Evolutionary conservation across 2,888 invertebrate genomes (phyloP).

Genomic region (Ptychoptera albimana): DNA sequence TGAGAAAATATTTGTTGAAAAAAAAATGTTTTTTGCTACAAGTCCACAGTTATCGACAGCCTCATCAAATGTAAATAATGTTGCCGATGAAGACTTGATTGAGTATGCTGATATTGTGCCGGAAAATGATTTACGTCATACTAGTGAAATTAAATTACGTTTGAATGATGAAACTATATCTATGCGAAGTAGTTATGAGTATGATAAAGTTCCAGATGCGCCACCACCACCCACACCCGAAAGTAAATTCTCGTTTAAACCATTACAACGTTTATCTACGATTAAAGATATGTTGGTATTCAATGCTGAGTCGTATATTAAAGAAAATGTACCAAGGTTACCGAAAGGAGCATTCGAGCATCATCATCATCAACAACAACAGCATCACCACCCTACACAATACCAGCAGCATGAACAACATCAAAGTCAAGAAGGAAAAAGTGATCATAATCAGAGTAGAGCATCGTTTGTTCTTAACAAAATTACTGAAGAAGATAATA

Average conservation of each 20-base stretch:
- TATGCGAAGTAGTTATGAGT: conserved; percentile 6
- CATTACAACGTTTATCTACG: conserved; percentile 19
- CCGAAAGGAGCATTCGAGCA: conserved; percentile 15
- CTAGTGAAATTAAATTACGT: conserved; percentile 23
- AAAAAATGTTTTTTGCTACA: neutral
- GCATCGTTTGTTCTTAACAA: too few relatives aligned
- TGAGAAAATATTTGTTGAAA: neutral
- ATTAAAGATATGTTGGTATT: conserved; percentile 33
- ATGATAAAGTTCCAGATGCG: conserved; percentile 29
- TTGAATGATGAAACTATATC: conserved; percentile 3
- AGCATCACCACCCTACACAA: conserved; percentile 3
- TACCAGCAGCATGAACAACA: conserved; percentile 3
- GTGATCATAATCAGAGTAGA: neutral
- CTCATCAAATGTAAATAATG: neutral
- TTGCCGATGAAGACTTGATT: conserved; percentile 11
- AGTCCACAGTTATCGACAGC: neutral
- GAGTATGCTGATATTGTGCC: neutral
- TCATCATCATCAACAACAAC: neutral
- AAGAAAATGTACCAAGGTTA: conserved; percentile 34
- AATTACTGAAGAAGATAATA: neutral
- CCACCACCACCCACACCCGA: conserved; percentile 34
- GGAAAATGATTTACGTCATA: conserved; percentile 13
- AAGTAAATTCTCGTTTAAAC: conserved; percentile 7
- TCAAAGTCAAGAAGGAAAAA: conserved; percentile 1
- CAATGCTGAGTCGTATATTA: conserved; percentile 38